A percentile compares a stretch with the other conserved stretches of the same genome.
Evolutionary conservation across 2,113 vertebrate species (phyloP).

Genomic region (Cacatua alba): DNA sequence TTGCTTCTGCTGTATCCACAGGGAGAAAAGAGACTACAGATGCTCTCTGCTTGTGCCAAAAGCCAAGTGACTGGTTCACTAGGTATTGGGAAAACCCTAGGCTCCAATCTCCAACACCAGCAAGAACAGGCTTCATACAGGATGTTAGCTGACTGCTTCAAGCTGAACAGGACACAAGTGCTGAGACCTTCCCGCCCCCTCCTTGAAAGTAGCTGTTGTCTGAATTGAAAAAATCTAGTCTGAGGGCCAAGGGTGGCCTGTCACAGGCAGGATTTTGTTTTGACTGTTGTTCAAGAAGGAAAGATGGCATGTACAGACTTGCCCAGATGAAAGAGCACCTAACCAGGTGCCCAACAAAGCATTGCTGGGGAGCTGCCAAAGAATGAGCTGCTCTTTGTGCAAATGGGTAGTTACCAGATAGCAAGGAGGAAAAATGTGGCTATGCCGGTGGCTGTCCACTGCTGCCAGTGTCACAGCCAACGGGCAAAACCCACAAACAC

Average conservation of each 20-base stretch:
- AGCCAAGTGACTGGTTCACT: neutral
- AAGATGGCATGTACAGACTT: neutral
- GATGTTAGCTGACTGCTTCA: neutral
- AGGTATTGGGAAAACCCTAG: neutral
- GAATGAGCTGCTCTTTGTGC: neutral
- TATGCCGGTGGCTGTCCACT: neutral
- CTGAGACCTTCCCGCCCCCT: neutral
- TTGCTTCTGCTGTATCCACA: neutral
- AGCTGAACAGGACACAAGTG: neutral
- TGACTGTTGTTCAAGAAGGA: neutral
- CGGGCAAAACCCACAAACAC: neutral
- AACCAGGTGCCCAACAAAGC: neutral
- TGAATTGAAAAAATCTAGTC: neutral
- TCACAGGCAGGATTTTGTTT: neutral
- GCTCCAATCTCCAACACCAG: accelerated
- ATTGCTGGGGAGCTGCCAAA: neutral
- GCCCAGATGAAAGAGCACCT: neutral
- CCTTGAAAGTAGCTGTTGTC: neutral
- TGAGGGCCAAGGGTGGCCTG: neutral
- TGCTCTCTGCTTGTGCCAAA: neutral
- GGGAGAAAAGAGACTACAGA: neutral
- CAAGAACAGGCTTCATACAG: neutral
- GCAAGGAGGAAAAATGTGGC: neutral
- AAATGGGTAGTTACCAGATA: neutral
- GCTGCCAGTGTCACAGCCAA: neutral